These are phyloP conservation scores for Columba livia DNA, from an alignment of 2,113 vertebrate genomes.

Conservation along the genomic window DNA sequence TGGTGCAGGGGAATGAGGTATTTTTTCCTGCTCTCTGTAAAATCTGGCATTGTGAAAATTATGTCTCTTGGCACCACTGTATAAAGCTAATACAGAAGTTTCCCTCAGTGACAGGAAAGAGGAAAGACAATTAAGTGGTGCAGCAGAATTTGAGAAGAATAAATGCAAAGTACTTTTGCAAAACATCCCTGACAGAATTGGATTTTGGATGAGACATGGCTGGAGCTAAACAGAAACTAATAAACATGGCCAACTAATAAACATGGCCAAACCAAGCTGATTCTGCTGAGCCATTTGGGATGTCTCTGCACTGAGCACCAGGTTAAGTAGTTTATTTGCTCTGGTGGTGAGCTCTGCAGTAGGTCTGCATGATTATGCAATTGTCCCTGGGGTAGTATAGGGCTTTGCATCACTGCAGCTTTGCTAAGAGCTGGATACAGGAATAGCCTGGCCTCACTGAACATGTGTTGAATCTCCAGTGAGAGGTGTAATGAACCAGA, in stretches of 20 bases:
- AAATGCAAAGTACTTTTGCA: neutral
- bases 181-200: neutral
- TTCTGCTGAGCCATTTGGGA: neutral
- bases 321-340: neutral
- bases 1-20: fast-evolving
- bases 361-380: neutral
- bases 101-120: neutral
- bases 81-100: neutral
- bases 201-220: neutral
- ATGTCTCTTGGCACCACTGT: neutral
- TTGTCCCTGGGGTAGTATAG: neutral
- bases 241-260: neutral
- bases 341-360: neutral
- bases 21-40: neutral
- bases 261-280: neutral
- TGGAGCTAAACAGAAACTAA: neutral
- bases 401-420: neutral
- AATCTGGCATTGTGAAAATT: neutral
- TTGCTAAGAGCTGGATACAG: neutral
- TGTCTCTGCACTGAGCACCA: neutral
- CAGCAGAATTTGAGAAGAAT: neutral
- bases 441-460: neutral
- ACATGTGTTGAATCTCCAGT: neutral
- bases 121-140: neutral
- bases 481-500: neutral